Conservation (phyloP, 2,113 vertebrate genomes). For the Chaetodon auriga region DNA sequence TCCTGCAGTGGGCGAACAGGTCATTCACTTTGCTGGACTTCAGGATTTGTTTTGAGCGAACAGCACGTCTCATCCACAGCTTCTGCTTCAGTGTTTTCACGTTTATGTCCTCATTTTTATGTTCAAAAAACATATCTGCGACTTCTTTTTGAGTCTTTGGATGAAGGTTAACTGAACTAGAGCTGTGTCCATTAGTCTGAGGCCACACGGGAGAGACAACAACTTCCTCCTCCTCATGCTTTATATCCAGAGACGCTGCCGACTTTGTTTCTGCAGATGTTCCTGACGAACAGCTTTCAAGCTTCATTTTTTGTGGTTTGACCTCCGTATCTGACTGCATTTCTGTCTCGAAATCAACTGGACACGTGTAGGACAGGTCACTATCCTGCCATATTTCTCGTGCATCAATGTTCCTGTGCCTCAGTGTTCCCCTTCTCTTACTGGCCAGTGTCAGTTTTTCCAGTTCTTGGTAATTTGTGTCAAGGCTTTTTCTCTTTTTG, state of each 20-base stretch:
- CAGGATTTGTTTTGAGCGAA: constrained; percentile 39
- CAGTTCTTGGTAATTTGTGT: neutral
- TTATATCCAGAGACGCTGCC: neutral
- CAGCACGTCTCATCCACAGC: constrained; percentile 22
- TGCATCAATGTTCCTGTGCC: fast-evolving
- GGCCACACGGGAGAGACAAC: neutral
- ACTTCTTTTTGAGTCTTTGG: neutral
- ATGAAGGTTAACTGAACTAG: fast-evolving
- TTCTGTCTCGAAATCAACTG: constrained; percentile 37
- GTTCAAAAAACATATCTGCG: neutral
- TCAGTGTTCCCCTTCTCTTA: constrained; percentile 15
- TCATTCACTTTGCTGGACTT: neutral
- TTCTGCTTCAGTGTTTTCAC: neutral
- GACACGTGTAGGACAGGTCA: constrained; percentile 53
- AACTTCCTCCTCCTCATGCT: constrained; percentile 33
- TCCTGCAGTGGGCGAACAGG: constrained; percentile 32
- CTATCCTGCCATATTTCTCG: neutral
- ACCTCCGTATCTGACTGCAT: neutral
- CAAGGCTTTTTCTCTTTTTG: neutral
- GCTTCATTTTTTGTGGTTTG: fast-evolving
- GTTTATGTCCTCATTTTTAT: neutral
- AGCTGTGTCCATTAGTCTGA: fast-evolving
- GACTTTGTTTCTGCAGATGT: neutral
- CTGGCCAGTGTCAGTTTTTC: neutral
- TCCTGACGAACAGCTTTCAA: neutral